Evolutionary conservation across 2,113 vertebrate genomes (phyloP), one percentile per base, ranked within the genome.

Genomic region (Pluvialis apricaria): DNA sequence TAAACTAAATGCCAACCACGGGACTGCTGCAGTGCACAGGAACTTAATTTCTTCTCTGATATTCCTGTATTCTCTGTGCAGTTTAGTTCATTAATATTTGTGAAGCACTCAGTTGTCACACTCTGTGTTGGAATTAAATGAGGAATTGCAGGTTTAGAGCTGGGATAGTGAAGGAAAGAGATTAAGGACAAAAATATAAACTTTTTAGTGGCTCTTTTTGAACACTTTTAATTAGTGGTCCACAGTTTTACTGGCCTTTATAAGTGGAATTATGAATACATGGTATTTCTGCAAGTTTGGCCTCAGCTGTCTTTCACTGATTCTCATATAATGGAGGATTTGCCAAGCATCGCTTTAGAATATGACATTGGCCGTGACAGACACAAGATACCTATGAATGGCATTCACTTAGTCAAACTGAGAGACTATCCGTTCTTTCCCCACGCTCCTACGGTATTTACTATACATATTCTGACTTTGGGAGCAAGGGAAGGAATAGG

Each of bases 401-500:
- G 6, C 51, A 26, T 31, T 70, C 8, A 9, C 40, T 31, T 61
- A 36, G 31, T 66, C 51, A 28, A 21, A 40, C 26, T 5, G 2
- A 10, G 31, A 21, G 61, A 5, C 28, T 34, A 2, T 26, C 21
- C 0, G 0, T 61, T 71, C 26, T 68, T 54, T 36, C 32, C 15
- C 14, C 21, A 7, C 0, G 0, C 51, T 58, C 38, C 2, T 3
- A 0, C 0, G 2, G 17, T 36, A n/a, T 62, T 61, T 38, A 6
- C 45, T 20, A 6, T 42, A n/a, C 14, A 1, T 36, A 2, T 9
- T 22, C 40, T 45, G 57, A 13, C 52, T 84, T 79, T 54, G 44
- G 38, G 47, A 90, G 15, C 61, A 28, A 36, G 36, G 31, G 44
- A 61, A 31, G 47, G 38, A 42, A 6, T 16, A 40, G 45, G n/a